Evolutionary conservation across 2,888 invertebrate species (phyloP), one percentile per base, ranked within the genome.

Genomic region (Ophonus ardosiacus): DNA sequence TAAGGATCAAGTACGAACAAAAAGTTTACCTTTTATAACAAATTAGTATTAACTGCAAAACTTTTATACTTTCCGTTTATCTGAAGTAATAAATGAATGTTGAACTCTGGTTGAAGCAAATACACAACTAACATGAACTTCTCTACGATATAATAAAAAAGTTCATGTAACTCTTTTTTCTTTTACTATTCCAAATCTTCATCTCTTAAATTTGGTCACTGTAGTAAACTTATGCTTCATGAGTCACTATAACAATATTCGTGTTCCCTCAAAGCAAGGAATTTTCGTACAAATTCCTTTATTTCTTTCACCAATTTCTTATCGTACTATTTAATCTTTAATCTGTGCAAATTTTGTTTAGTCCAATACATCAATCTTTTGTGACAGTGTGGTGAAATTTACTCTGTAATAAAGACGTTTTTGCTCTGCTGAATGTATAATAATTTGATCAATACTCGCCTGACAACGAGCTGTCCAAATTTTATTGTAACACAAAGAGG

Each of bases 281-380:
- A 63, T 63, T 21, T 63, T 63, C 21, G 21, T 63, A 21, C 24
- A 63, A 21, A 63, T 63, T 63, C 24, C 21, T 21, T 61, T 61
- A 61, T 15, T 63, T 63, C 63, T 63, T 24, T 63, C 18, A 1
- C 63, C 18, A 21, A 63, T 63, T 18, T 18, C 63, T 63, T 63
- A 63, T 63, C 63, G 63, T 63, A 21, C 21, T 24, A 18, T 63
- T 63, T 63, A 63, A 63, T 63, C 63, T 63, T 8, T 63, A 63
- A 63, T 63, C 63, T 24, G 63, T 24, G 24, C 18, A 63, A 63
- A 63, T 21, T 63, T 63, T 63, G 24, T 63, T 63, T 63, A 63
- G 21, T 63, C 63, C 0, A 63, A 63, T 63, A 63, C 63, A 63
- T 63, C 63, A 63, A 63, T 63, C 63, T 63, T 63, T 63, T 0